Evolutionary conservation across 2,888 invertebrate genomes (phyloP).

Genomic region (Drosophila stalkeri): DNA sequence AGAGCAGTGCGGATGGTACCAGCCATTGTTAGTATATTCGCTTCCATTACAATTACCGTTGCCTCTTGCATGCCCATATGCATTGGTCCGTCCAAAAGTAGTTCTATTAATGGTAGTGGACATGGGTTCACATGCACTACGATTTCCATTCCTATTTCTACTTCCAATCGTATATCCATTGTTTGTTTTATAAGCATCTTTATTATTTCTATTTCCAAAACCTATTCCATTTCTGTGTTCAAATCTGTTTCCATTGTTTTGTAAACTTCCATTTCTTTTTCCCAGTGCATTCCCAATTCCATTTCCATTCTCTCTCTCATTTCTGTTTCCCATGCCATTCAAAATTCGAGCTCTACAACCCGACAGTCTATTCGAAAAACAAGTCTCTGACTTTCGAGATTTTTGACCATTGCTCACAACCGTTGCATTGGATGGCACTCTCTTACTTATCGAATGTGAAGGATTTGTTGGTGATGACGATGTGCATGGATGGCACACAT

Average conservation of each 20-base stretch:
- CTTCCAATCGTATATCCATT: constrained; percentile 26
- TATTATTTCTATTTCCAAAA: neutral
- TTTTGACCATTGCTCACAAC: neutral
- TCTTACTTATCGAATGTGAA: neutral
- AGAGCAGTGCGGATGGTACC: constrained; percentile 57
- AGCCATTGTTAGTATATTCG: constrained; percentile 34
- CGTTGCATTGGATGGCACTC: neutral
- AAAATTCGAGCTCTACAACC: neutral
- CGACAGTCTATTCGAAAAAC: neutral
- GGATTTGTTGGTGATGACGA: neutral
- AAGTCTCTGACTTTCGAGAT: neutral
- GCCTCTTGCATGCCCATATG: neutral
- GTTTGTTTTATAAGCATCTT: constrained; percentile 1
- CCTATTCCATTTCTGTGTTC: constrained; percentile 7
- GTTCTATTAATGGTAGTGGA: no score
- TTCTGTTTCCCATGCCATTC: neutral
- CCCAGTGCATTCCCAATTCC: neutral
- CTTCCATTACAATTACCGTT: constrained; percentile 14
- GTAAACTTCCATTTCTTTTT: neutral
- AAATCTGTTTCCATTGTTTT: neutral
- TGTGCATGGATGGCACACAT: no score
- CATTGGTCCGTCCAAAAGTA: neutral
- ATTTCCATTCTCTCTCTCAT: neutral
- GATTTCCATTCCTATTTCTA: neutral
- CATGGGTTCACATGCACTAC: neutral